Percentiles rank a stretch among this genome's conserved stretches.
These are phyloP conservation scores for Forbesichthys agassizii DNA, from an alignment of 2,113 vertebrate genomes.

Conservation along the genomic window DNA sequence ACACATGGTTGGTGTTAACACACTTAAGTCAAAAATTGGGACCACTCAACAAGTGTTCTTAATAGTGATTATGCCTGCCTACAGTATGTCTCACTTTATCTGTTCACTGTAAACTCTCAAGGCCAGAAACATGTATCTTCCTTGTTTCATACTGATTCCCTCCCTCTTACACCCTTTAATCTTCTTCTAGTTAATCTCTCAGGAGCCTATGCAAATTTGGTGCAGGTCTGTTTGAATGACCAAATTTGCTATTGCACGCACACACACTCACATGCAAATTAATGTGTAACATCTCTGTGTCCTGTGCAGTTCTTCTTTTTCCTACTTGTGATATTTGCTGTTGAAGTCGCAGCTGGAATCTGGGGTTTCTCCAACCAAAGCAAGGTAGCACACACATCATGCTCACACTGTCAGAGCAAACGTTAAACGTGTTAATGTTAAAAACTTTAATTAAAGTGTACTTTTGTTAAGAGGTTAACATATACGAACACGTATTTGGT, in stretches of 20 bases:
- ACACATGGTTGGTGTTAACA: background rate
- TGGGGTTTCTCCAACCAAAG: constrained; percentile 95
- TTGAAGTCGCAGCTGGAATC: constrained; percentile 92
- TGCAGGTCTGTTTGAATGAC: constrained; percentile 48
- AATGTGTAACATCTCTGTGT: constrained; percentile 23
- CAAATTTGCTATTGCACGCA: constrained; percentile 32
- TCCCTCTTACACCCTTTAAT: constrained; percentile 32
- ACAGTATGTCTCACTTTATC: constrained; percentile 10
- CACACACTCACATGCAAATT: background rate
- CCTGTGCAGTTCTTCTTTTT: constrained; percentile 88
- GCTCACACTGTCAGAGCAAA: background rate
- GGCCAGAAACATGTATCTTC: constrained; percentile 31
- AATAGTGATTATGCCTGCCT: too few species aligned
- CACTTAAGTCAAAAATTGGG: background rate
- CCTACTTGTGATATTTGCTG: constrained; percentile 92
- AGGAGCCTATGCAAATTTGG: constrained; percentile 39
- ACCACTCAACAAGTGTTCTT: too few species aligned
- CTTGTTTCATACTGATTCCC: constrained; percentile 20
- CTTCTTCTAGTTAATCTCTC: constrained; percentile 59
- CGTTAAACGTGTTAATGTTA: too few species aligned
- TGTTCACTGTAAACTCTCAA: constrained; percentile 43
- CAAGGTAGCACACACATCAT: constrained; percentile 72
- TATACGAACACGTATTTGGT: too few species aligned
- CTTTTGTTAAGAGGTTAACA: too few species aligned
- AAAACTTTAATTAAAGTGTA: too few species aligned